Evolutionary conservation across 2,888 invertebrate species (phyloP), one percentile per base, ranked within the genome.

Genomic region (Pimpla rufipes): DNA sequence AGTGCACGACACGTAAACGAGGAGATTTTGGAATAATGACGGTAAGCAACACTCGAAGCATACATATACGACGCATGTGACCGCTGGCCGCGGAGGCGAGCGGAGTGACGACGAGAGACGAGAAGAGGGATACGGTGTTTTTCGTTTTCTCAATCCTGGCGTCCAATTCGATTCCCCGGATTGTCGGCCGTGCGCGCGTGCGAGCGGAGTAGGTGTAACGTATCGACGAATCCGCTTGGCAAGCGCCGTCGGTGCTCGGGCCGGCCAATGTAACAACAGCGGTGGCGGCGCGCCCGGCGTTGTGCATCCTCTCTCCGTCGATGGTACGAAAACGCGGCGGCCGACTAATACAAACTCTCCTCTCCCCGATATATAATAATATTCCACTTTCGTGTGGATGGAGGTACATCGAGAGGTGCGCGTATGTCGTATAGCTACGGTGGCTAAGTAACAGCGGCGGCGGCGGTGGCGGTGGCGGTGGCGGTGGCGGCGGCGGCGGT

Each of bases 151-250:
- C 16, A 47, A 18, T 35, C 16, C 18, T 50, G 18, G 68, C 50
- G 18, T 50, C 50, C 50, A 68, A 68, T 50, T 68, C 68, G 68
- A 68, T 68, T 68, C 29, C 18, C 67, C 29, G 50, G 18, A 68
- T 37, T 68, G 18, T 18, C 66, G 45, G 13, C 18, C 7, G 8
- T n/a, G n/a, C n/a, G n/a, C n/a, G n/a, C n/a, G n/a, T n/a, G n/a
- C n/a, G 23, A 13, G 11, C 50, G 23, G 29, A 66, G 40, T 10
- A 52, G 13, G 13, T 52, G 37, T 70, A 52, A 16, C 13, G 55
- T 11, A 37, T 59, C 37, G 52, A 52, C 52, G 68, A 70, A 40
- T 52, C 40, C 13, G 4, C 45, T 50, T 50, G 16, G 18, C 35
- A 68, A 45, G n/a, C n/a, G 66, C 47, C 66, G 66, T 68, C 68